Conservation (phyloP, 1,140 invertebrate species). For the Calycopis cecrops region DNA sequence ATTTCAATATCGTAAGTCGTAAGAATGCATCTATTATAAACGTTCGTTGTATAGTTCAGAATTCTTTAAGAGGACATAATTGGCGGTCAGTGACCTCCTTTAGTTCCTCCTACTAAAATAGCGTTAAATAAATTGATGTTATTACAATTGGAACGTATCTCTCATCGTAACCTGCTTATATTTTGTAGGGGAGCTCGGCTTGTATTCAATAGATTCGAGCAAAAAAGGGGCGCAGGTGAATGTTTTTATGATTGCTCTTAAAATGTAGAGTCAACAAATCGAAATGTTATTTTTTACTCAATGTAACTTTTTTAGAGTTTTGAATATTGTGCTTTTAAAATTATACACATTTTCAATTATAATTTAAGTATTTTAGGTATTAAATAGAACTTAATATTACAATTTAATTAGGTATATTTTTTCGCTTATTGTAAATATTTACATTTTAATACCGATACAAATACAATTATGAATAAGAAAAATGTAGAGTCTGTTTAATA, state of each 20-base stretch:
- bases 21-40: conserved; percentile 33
- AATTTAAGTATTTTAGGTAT: too few species aligned
- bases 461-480: too few species aligned
- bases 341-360: too few species aligned
- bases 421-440: too few species aligned
- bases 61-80: conserved; percentile 69
- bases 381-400: too few species aligned
- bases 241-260: conserved; percentile 17
- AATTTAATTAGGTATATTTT: too few species aligned
- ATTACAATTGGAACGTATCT: conserved; percentile 68
- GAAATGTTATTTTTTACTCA: background rate
- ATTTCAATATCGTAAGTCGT: conserved; percentile 29
- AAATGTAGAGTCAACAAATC: conserved; percentile 15
- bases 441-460: too few species aligned
- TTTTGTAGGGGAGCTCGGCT: conserved; percentile 36
- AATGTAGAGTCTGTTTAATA: too few species aligned
- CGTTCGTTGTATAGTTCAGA: conserved; percentile 38
- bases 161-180: conserved; percentile 50
- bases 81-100: conserved; percentile 68
- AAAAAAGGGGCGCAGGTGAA: conserved; percentile 38
- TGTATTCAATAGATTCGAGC: conserved; percentile 26
- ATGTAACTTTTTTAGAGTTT: background rate
- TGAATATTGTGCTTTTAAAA: too few species aligned
- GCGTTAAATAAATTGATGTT: conserved; percentile 72
- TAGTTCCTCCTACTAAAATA: conserved; percentile 69